phyloP scores from a whole-genome alignment of 2,888 invertebrate genomes.

The Drosophila niveifrons region DNA sequence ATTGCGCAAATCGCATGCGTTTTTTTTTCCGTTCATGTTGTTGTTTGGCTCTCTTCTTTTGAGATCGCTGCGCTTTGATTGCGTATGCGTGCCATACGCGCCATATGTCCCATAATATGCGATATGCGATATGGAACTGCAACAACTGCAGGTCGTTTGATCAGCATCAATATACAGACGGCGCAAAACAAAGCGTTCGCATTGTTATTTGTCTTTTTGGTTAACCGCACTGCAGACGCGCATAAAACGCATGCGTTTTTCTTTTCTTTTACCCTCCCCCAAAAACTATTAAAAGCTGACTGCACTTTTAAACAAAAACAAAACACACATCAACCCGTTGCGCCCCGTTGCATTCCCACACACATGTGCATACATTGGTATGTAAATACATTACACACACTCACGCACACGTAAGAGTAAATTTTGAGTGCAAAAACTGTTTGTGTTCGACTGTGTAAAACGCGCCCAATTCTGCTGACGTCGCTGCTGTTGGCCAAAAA shows the following conservation, averaged over 20 bases:
- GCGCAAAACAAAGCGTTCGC: slow-evolving; percentile 65
- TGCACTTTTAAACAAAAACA: slow-evolving; percentile 18
- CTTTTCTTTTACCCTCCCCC: slow-evolving; percentile 8
- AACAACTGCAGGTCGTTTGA: slow-evolving; percentile 56
- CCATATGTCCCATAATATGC: slow-evolving; percentile 14
- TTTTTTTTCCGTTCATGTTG: slow-evolving; percentile 15
- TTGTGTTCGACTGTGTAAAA: slow-evolving; percentile 50
- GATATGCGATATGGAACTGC: slow-evolving; percentile 6
- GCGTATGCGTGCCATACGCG: slow-evolving; percentile 61
- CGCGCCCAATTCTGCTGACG: slow-evolving; percentile 59
- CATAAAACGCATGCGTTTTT: slow-evolving; percentile 55
- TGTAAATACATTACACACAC: too few relatives aligned
- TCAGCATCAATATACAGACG: slow-evolving; percentile 61
- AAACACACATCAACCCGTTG: slow-evolving; percentile 19
- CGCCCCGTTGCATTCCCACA: slow-evolving; percentile 1
- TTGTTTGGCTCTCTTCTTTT: slow-evolving; percentile 16
- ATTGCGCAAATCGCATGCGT: slow-evolving; percentile 70
- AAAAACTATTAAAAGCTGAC: slow-evolving; percentile 62
- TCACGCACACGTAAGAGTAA: too few relatives aligned
- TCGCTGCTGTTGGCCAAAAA: slow-evolving; percentile 67
- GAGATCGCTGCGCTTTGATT: slow-evolving; percentile 57
- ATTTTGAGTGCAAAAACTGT: background rate
- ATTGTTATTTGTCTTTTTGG: slow-evolving; percentile 66
- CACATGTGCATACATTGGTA: too few relatives aligned
- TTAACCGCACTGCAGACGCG: slow-evolving; percentile 71